Evolutionary conservation across 2,888 invertebrate species (phyloP).

Genomic region (Latrodectus hesperus): DNA sequence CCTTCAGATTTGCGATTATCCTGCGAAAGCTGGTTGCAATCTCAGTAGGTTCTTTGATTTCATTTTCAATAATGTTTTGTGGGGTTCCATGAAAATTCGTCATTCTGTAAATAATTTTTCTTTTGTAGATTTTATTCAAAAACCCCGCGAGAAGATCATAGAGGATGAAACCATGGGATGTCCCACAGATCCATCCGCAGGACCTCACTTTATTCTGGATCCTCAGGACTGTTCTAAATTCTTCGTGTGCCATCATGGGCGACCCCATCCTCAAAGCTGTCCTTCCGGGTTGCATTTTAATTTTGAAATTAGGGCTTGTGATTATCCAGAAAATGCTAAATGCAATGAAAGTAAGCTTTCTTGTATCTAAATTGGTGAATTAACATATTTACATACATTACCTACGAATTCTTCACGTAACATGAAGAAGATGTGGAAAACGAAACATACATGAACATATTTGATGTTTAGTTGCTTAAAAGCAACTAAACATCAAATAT

Average conservation of each 20-base stretch:
- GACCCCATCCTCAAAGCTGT: constrained; percentile 3
- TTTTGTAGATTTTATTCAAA: neutral
- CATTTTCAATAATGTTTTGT: neutral
- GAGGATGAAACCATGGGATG: neutral
- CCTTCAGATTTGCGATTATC: constrained; percentile 37
- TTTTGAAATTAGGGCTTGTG: constrained; percentile 14
- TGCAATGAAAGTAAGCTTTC: constrained; percentile 33
- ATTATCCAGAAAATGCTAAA: constrained; percentile 36
- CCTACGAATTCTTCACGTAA: too few species aligned
- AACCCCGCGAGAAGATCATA: neutral
- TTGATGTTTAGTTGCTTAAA: too few species aligned
- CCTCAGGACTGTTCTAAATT: constrained; percentile 16
- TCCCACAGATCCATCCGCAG: neutral
- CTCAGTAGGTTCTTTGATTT: constrained; percentile 9
- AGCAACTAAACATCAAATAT: too few species aligned
- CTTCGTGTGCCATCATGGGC: constrained; percentile 35
- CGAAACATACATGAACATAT: too few species aligned
- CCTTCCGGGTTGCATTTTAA: constrained; percentile 43
- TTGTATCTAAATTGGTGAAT: too few species aligned
- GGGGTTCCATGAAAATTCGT: too few species aligned
- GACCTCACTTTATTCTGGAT: constrained; percentile 11
- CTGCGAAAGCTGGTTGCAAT: constrained; percentile 18
- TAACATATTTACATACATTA: too few species aligned
- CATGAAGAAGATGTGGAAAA: too few species aligned
- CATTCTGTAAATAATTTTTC: neutral